These are phyloP conservation scores for Leptestheria dahalacensis DNA, from an alignment of 1,140 invertebrate species.

Conservation along the genomic window DNA sequence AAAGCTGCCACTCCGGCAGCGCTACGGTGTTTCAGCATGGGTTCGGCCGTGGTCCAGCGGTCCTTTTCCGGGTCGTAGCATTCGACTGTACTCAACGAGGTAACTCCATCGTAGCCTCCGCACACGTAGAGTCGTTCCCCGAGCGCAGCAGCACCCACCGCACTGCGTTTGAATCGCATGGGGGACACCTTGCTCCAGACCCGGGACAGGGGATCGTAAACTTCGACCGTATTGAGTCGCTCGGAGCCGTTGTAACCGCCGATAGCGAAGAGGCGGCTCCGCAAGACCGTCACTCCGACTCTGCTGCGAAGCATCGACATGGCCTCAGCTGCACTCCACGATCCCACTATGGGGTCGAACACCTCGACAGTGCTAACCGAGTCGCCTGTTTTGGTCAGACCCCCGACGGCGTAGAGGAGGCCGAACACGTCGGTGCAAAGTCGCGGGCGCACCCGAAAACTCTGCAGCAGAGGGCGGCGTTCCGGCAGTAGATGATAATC, in stretches of 20 bases:
- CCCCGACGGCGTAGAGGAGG: constrained; percentile 76
- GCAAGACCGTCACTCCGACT: constrained; percentile 68
- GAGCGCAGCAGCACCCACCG: constrained; percentile 66
- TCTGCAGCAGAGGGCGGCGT: constrained; percentile 53
- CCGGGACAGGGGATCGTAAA: constrained; percentile 57
- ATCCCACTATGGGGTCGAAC: constrained; percentile 53
- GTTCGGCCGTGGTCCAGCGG: constrained; percentile 47
- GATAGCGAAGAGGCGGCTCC: constrained; percentile 38
- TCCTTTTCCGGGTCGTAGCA: constrained; percentile 59
- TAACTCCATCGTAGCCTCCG: constrained; percentile 77
- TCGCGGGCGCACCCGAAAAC: constrained; percentile 55
- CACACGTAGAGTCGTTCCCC: constrained; percentile 69
- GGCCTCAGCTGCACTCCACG: constrained; percentile 62
- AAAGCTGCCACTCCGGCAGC: constrained; percentile 73
- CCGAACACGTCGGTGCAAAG: constrained; percentile 55
- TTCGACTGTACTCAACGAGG: constrained; percentile 70
- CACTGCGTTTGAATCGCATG: constrained; percentile 73
- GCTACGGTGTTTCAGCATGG: constrained; percentile 76
- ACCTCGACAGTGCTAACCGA: constrained; percentile 75
- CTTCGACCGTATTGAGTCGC: constrained; percentile 69
- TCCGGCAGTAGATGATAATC: constrained; percentile 76
- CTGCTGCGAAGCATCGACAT: constrained; percentile 72
- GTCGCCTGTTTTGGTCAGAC: constrained; percentile 63
- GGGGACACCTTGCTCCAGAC: constrained; percentile 61
- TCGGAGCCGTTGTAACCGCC: constrained; percentile 63